phyloP scores from a whole-genome alignment of 2,113 vertebrate genomes.

The Rallus limicola region DNA sequence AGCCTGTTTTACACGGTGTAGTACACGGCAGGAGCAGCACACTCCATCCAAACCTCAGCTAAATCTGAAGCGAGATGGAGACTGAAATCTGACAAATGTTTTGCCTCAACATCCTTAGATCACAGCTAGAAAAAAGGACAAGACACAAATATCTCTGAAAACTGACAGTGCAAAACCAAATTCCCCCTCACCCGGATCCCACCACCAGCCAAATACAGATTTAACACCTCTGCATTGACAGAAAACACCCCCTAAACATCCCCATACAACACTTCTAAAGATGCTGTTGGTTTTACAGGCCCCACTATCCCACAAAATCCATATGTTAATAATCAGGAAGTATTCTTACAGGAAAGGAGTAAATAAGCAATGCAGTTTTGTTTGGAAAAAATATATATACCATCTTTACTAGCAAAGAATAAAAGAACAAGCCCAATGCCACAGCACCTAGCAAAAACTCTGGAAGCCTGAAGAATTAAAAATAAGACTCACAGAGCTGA shows the following conservation, averaged over 20 bases:
- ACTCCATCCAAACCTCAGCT: rapidly evolving
- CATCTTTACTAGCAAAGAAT: not conserved
- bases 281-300: not conserved
- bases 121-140: not conserved
- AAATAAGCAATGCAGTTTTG: not conserved
- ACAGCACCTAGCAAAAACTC: not conserved
- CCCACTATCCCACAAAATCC: not conserved
- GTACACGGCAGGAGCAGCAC: not conserved
- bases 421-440: not conserved
- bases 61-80: not conserved
- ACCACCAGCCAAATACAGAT: not conserved
- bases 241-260: not conserved
- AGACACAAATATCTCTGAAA: not conserved
- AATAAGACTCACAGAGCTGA: not conserved
- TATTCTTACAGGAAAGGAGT: not conserved
- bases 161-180: not conserved
- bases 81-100: not conserved
- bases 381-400: no score
- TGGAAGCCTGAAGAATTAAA: not conserved
- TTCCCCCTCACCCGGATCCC: no score
- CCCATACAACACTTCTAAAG: no score
- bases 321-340: not conserved
- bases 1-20: rapidly evolving
- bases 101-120: not conserved
- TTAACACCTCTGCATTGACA: rapidly evolving